Evolutionary conservation across 2,113 vertebrate genomes (phyloP), one percentile per base, ranked within the genome.

Genomic region (Anseranas semipalmata): DNA sequence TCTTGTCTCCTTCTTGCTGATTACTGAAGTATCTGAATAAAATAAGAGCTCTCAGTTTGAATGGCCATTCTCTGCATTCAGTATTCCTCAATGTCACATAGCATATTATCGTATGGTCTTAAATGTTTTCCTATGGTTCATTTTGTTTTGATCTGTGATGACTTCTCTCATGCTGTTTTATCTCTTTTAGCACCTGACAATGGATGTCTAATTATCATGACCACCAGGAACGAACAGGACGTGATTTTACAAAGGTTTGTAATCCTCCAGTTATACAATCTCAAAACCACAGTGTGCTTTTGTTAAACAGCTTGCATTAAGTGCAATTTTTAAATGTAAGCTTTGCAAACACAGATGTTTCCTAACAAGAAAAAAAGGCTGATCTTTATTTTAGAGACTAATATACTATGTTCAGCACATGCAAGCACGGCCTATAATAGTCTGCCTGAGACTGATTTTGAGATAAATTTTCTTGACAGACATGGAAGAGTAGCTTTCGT

Each of bases 401-500:
- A 60, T 85, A 74, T 75, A 37, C 67, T 50, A 3, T 46, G 75
- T 82, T 85, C 78, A 91, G 87, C 78, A 30, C 8, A 5, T 83
- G 71, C 25, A 48, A 93, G 67, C 45, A 85, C 30, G 95, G 55
- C 46, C 66, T 81, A 0, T 65, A 72, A 82, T 24, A 89, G 50
- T n/a, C 77, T 91, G 71, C 74, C 62, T 53, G 45, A 95, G 56
- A 91, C 68, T 76, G 93, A 91, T 91, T 41, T 75, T 87, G 66
- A 87, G 45, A 94, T 92, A 72, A 78, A 89, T 96, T 96, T 93
- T 96, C 84, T 89, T 96, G 95, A 91, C 84, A 78, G 84, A 89
- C 46, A 21, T 91, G 84, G 70, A 91, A 89, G 52, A 48, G 25
- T 67, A 78, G 60, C 46, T 75, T 94, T 85, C 9, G 5, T 82